Evolutionary conservation across 1,140 invertebrate genomes (phyloP).

Genomic region (Brachionus angularis): DNA sequence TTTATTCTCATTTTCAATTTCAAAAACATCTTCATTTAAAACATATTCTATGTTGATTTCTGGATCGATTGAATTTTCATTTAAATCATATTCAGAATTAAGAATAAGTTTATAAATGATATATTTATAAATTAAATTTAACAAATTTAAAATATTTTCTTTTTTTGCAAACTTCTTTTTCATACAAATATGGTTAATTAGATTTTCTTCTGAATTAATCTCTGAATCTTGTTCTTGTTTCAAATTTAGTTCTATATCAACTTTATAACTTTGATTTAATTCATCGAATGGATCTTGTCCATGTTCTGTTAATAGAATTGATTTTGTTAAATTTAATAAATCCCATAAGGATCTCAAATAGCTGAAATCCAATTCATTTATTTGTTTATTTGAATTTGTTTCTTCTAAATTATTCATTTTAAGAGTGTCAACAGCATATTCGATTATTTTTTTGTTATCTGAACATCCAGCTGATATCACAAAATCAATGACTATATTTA

Average conservation of each 20-base stretch:
- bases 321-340: neutral
- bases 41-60: neutral
- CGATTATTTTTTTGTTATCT: slow-evolving; percentile 12
- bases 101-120: neutral
- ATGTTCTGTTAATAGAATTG: slow-evolving; percentile 1
- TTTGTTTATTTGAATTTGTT: neutral
- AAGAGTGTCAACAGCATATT: slow-evolving; percentile 15
- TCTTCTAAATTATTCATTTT: slow-evolving; percentile 19
- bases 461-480: neutral
- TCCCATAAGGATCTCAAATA: slow-evolving; percentile 30
- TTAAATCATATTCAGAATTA: neutral
- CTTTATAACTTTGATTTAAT: neutral
- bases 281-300: slow-evolving; percentile 14
- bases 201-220: neutral
- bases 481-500: slow-evolving; percentile 31
- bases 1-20: no score
- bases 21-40: no score
- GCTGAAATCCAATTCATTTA: slow-evolving; percentile 8
- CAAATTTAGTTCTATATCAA: neutral
- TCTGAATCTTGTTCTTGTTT: neutral
- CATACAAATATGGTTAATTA: no score
- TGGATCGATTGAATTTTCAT: neutral
- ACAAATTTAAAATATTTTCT: neutral
- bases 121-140: slow-evolving; percentile 6
- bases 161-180: neutral